phyloP scores from a whole-genome alignment of 2,888 invertebrate genomes.

The Stenodema calcarata region DNA sequence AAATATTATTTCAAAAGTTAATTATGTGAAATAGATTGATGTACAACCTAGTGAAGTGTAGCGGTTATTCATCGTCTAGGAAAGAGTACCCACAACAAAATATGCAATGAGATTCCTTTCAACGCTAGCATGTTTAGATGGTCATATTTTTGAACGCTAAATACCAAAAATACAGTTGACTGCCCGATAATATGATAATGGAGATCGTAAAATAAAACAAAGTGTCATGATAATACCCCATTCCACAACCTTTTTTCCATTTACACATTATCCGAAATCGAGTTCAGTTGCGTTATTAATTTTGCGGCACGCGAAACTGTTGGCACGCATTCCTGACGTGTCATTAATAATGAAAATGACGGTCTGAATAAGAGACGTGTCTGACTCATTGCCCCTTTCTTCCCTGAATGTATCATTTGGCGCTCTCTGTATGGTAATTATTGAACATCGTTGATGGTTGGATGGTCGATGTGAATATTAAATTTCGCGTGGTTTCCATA shows the following conservation, averaged over 20 bases:
- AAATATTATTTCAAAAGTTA: no score
- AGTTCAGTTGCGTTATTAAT: slow-evolving; percentile 18
- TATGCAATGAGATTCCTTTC: background rate
- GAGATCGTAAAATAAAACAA: slow-evolving; percentile 18
- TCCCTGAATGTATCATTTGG: background rate
- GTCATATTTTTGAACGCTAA: background rate
- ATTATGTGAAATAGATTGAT: no score
- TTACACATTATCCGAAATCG: slow-evolving; percentile 31
- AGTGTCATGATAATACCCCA: background rate
- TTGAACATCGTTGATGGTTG: background rate
- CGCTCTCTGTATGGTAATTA: background rate
- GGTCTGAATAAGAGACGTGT: background rate
- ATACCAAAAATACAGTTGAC: background rate
- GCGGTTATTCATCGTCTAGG: background rate
- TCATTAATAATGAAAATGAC: background rate
- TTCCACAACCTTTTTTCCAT: slow-evolving; percentile 5
- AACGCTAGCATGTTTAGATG: background rate
- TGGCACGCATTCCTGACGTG: slow-evolving; percentile 6
- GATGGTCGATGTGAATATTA: background rate
- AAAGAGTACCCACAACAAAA: background rate
- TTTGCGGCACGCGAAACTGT: slow-evolving; percentile 11
- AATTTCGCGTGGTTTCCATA: background rate
- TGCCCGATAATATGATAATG: slow-evolving; percentile 13
- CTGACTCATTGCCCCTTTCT: background rate
- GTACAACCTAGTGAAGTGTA: no score